Evolutionary conservation across 2,888 invertebrate genomes (phyloP), one percentile per base, ranked within the genome.

Genomic region (Phortica okadai): DNA sequence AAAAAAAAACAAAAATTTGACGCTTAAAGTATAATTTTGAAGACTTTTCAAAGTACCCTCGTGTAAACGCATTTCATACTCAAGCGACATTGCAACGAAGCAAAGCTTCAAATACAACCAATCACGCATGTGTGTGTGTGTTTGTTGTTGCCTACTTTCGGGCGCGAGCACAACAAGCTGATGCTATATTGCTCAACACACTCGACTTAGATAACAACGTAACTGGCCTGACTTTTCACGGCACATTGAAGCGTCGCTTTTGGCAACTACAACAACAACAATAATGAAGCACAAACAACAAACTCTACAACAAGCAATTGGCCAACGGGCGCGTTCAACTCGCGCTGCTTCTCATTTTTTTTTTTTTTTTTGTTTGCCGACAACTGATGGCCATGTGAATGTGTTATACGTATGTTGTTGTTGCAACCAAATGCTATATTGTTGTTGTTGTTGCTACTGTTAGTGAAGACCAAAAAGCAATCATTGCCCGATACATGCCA

Each of bases 141-240:
- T 50, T 14, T 50, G 50, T 50, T 50, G 50, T 50, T 50, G 50
- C 50, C 50, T 50, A 50, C 50, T 50, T 50, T 8, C 3, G 14
- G 5, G 50, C 14, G 14, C 50, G 14, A 50, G 50, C 50, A 50
- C 50, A 50, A 50, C 50, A 50, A 50, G 50, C 50, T 50, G 14
- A 8, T 50, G 10, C 50, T 50, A 2, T 50, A 14, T 11, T 50
- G 50, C 14, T 50, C 10, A 50, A 50, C 50, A 45, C 45, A 16
- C 59, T 14, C 16, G 59, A 16, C 59, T 16, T 11, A 21, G 59
- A 59, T 16, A 59, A 59, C 59, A 59, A 59, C 59, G 59, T n/a
- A 21, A 59, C 59, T 59, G 59, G 21, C 59, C 59, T 59, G 59
- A 59, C 59, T 59, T 59, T 59, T 59, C 21, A 59, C 59, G 59